phyloP scores from a whole-genome alignment of 2,888 invertebrate species.

The Platycnemis pennipes region DNA sequence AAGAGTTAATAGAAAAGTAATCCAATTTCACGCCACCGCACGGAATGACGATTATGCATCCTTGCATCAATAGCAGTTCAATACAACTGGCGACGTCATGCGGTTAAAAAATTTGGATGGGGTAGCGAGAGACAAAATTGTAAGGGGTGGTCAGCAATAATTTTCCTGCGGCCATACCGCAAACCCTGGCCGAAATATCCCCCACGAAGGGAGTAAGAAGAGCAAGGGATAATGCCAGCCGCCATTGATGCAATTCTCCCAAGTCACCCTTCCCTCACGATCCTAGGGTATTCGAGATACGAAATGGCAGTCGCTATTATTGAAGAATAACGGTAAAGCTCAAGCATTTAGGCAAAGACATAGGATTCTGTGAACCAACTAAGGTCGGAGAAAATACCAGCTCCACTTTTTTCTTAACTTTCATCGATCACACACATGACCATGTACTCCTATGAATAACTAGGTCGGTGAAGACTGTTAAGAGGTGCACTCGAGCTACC shows the following conservation, averaged over 20 bases:
- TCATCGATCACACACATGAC: background rate
- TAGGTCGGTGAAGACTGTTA: background rate
- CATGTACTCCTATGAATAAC: slow-evolving; percentile 10
- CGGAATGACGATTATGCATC: too few species aligned
- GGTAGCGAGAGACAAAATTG: too few species aligned
- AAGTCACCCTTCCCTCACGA: background rate
- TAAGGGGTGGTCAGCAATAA: too few species aligned
- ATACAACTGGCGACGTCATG: too few species aligned
- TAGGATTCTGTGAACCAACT: background rate
- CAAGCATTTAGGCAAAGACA: background rate
- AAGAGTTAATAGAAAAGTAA: too few species aligned
- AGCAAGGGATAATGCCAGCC: background rate
- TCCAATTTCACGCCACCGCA: too few species aligned
- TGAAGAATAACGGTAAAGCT: background rate
- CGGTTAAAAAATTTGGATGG: too few species aligned
- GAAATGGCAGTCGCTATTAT: background rate
- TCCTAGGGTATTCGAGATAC: background rate
- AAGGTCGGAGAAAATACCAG: background rate
- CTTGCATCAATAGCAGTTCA: too few species aligned
- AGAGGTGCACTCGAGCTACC: background rate
- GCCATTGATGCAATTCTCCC: background rate
- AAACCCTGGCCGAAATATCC: background rate
- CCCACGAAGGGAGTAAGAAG: background rate
- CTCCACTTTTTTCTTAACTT: background rate
- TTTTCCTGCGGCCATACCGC: too few species aligned